Percentiles rank a stretch among this genome's conserved stretches.
Evolutionary conservation across 64 coral and sea anemone species (phyloP).

Genomic region (Astreopora myriophthalma): DNA sequence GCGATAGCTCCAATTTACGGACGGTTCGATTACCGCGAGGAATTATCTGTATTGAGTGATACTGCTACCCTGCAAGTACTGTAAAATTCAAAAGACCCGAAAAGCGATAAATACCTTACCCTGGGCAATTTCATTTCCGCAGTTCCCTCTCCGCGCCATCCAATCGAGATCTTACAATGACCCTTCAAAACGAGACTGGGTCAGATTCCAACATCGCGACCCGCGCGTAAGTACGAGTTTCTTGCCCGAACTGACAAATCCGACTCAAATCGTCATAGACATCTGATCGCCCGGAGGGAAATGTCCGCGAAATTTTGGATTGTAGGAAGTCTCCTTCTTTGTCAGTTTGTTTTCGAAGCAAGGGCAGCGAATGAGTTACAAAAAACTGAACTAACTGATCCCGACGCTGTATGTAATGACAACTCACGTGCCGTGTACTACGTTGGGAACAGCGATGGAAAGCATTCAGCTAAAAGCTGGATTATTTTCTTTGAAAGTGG

Average conservation of each 20-base stretch:
- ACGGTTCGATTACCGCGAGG: no score
- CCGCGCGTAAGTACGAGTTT: not conserved
- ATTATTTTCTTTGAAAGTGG: conserved; percentile 81
- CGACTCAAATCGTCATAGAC: not conserved
- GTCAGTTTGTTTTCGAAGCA: not conserved
- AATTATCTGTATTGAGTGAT: no score
- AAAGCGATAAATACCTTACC: no score
- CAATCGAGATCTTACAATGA: no score
- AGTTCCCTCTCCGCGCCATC: no score
- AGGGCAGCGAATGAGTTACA: not conserved
- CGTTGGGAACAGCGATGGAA: not conserved
- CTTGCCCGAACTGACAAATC: not conserved
- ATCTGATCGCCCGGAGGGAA: not conserved
- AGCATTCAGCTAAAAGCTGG: conserved; percentile 5
- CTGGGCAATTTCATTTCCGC: no score
- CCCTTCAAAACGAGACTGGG: no score
- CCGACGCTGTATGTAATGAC: conserved; percentile 69
- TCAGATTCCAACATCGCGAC: not conserved
- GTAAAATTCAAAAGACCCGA: no score
- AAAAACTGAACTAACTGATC: conserved; percentile 8
- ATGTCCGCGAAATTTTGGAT: not conserved
- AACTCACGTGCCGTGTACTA: conserved; percentile 67
- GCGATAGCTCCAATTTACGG: no score
- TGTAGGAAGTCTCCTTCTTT: not conserved
- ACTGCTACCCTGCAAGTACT: no score